Conservation (phyloP, 2,888 invertebrate genomes). For the Tortricodes alternella region DNA sequence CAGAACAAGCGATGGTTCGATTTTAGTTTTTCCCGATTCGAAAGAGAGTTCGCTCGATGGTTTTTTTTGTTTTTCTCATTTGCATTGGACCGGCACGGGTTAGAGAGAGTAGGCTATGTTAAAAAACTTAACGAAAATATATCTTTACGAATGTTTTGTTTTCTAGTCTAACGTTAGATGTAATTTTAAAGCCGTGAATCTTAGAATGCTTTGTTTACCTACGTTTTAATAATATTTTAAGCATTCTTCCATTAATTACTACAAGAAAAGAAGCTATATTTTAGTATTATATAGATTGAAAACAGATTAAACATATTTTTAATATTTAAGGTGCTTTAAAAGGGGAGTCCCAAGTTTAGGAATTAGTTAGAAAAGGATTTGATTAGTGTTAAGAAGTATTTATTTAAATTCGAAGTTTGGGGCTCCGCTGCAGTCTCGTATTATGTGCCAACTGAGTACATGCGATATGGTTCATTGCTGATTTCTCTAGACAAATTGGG, state of each 20-base stretch:
- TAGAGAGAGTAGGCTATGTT: conserved; percentile 60
- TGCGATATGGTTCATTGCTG: conserved; percentile 19
- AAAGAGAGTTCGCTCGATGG: conserved; percentile 50
- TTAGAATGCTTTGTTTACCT: conserved; percentile 47
- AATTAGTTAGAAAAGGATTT: conserved; percentile 69
- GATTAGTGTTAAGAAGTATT: conserved; percentile 71
- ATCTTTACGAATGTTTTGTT: conserved; percentile 68
- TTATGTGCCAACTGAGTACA: conserved; percentile 69
- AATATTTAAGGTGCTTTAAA: conserved; percentile 69
- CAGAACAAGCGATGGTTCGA: conserved; percentile 58
- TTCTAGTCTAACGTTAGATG: conserved; percentile 77
- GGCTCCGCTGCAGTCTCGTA: conserved; percentile 56
- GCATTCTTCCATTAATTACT: conserved; percentile 67
- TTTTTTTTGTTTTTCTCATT: conserved; percentile 58
- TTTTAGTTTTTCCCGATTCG: conserved; percentile 56
- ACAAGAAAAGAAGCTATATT: conserved; percentile 70
- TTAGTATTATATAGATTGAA: conserved; percentile 53
- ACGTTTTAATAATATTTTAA: conserved; percentile 62
- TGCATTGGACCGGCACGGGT: conserved; percentile 49
- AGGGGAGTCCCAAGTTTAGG: conserved; percentile 60
- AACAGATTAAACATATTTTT: conserved; percentile 51
- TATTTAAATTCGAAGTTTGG: conserved; percentile 59
- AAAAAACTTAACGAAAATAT: conserved; percentile 51
- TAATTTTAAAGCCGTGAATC: conserved; percentile 47
- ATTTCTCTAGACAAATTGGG: background rate